Evolutionary conservation across 1,140 invertebrate species (phyloP).

Genomic region (Carcinoscorpius rotundicauda): DNA sequence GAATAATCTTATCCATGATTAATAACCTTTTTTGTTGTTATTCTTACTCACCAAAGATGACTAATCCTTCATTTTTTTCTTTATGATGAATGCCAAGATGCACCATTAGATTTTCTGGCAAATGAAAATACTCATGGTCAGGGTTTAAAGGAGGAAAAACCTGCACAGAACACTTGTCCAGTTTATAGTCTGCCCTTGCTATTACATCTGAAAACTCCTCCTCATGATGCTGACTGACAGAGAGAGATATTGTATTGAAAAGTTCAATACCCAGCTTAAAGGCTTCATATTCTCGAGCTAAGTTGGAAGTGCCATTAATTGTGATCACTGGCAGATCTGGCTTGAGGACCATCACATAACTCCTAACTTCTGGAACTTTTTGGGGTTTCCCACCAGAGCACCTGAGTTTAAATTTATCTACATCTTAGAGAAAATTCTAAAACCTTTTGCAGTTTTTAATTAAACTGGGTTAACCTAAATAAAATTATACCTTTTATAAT

Average conservation of each 20-base stretch:
- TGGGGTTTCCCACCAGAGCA: conserved; percentile 55
- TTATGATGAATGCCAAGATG: conserved; percentile 59
- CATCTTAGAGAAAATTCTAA: too few species aligned
- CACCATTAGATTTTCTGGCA: conserved; percentile 59
- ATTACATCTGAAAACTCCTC: conserved; percentile 4
- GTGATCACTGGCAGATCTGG: conserved; percentile 70
- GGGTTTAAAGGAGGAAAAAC: conserved; percentile 89
- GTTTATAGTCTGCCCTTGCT: conserved; percentile 32
- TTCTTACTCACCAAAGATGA: conserved; percentile 48
- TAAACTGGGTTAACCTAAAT: too few species aligned
- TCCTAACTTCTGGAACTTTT: conserved; percentile 59
- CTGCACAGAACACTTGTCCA: conserved; percentile 80
- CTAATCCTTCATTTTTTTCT: conserved; percentile 66
- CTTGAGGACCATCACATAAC: conserved; percentile 73
- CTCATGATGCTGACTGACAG: conserved; percentile 28
- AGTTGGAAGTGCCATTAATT: conserved; percentile 68
- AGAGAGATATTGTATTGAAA: conserved; percentile 63
- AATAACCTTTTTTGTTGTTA: too few species aligned
- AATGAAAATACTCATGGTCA: conserved; percentile 72
- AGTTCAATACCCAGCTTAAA: conserved; percentile 70
- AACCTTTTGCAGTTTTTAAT: too few species aligned
- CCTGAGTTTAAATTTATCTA: conserved; percentile 29
- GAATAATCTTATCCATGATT: too few species aligned
- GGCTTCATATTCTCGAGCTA: conserved; percentile 70
- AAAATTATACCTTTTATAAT: too few species aligned